Evolutionary conservation across 2,888 invertebrate species (phyloP).

Genomic region (Tetragonisca angustula): DNA sequence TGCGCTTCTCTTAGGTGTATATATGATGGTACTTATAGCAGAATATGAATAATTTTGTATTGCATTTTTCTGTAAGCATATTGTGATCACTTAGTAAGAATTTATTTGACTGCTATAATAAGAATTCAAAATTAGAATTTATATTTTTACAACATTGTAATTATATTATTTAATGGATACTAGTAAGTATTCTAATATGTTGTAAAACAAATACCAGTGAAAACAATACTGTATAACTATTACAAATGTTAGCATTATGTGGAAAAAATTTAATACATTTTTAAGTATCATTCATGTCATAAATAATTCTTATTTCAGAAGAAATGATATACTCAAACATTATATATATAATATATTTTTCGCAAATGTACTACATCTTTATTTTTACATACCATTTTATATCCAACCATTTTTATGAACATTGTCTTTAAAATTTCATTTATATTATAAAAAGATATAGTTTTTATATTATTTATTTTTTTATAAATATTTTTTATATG

Average conservation of each 20-base stretch:
- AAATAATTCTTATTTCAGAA: neutral
- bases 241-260: constrained; percentile 21
- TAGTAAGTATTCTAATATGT: constrained; percentile 28
- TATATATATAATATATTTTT: constrained; percentile 16
- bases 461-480: constrained; percentile 43
- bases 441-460: constrained; percentile 32
- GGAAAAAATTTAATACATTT: constrained; percentile 12
- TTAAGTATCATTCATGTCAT: constrained; percentile 10
- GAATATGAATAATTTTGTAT: constrained; percentile 87
- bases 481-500: constrained; percentile 29
- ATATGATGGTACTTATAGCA: constrained; percentile 98
- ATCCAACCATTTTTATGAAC: constrained; percentile 9
- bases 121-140: constrained; percentile 31
- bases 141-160: constrained; percentile 38
- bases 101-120: constrained; percentile 40
- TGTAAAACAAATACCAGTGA: constrained; percentile 48
- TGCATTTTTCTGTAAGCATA: constrained; percentile 15
- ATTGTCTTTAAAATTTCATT: constrained; percentile 10
- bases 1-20: constrained; percentile 95
- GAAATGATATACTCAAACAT: neutral
- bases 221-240: constrained; percentile 30
- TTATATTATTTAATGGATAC: constrained; percentile 17
- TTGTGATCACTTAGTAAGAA: constrained; percentile 23
- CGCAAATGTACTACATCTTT: neutral
- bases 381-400: constrained; percentile 21